Conservation (phyloP, 2,888 invertebrate genomes). For the Microdon myrmicae region DNA sequence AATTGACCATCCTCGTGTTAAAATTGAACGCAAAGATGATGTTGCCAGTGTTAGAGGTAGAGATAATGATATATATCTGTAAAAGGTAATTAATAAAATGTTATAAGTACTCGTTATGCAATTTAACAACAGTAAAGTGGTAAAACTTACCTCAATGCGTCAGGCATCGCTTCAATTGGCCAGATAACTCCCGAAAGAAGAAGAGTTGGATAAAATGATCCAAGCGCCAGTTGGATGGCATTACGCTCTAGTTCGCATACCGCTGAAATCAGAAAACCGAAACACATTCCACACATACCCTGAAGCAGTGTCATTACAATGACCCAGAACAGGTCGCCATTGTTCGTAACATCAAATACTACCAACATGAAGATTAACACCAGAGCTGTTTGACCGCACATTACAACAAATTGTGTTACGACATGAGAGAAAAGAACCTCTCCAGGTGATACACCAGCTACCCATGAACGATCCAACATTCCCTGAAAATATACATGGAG, state of each 20-base stretch:
- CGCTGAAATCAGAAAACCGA: slow-evolving; percentile 93
- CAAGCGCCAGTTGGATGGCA: slow-evolving; percentile 91
- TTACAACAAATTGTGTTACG: slow-evolving; percentile 92
- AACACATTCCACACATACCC: slow-evolving; percentile 95
- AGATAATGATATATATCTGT: slow-evolving; percentile 79
- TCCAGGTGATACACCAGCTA: slow-evolving; percentile 89
- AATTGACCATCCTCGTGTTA: slow-evolving; percentile 89
- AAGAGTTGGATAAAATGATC: slow-evolving; percentile 94
- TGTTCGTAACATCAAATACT: slow-evolving; percentile 89
- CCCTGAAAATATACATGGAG: slow-evolving; percentile 67
- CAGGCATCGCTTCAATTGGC: slow-evolving; percentile 96
- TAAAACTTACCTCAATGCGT: slow-evolving; percentile 71
- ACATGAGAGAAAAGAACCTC: slow-evolving; percentile 95
- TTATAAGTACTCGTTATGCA: not conserved
- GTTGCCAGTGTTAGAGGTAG: slow-evolving; percentile 92
- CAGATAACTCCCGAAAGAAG: slow-evolving; percentile 94
- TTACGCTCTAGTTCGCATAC: slow-evolving; percentile 91
- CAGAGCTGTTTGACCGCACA: slow-evolving; percentile 92
- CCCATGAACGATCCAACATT: slow-evolving; percentile 90
- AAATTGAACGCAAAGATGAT: slow-evolving; percentile 86
- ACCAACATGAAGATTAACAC: slow-evolving; percentile 92
- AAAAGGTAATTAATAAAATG: slow-evolving; percentile 5
- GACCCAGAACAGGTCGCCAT: slow-evolving; percentile 87
- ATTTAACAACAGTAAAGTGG: not conserved
- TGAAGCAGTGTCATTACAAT: slow-evolving; percentile 87